These are phyloP conservation scores for Achatina immaculata DNA, from an alignment of 1,140 invertebrate genomes.

Conservation along the genomic window DNA sequence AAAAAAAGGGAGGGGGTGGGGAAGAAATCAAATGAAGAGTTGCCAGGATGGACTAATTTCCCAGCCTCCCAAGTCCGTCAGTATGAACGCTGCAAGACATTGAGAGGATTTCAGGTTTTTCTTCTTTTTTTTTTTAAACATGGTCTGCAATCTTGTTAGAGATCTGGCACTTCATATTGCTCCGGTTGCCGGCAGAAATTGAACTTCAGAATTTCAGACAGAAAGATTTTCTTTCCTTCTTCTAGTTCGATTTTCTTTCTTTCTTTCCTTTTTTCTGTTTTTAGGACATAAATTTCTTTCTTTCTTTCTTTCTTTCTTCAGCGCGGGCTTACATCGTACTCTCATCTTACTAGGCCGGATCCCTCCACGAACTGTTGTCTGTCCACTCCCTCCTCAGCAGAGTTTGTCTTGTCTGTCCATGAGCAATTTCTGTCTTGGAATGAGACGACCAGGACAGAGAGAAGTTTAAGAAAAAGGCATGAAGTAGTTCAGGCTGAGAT, in stretches of 20 bases:
- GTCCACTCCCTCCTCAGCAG: no score
- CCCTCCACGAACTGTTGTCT: not conserved
- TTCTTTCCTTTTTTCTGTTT: not conserved
- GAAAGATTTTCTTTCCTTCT: not conserved
- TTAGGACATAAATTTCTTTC: not conserved
- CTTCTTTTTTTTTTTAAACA: constrained; percentile 8
- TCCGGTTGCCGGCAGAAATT: not conserved
- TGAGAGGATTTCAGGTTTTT: constrained; percentile 4
- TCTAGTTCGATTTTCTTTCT: not conserved
- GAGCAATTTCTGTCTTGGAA: no score
- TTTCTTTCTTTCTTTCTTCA: not conserved
- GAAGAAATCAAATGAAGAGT: not conserved
- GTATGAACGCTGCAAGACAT: not conserved
- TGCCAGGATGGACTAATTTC: not conserved
- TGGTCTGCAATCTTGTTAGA: not conserved
- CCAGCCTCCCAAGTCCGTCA: not conserved
- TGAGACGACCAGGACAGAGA: no score
- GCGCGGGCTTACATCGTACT: not conserved
- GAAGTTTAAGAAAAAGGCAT: no score
- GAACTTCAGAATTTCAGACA: not conserved
- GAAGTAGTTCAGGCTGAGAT: no score
- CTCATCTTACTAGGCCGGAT: not conserved
- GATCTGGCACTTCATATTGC: not conserved
- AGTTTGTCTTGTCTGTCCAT: no score
- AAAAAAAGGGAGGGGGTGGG: no score